Evolutionary conservation across 2,888 invertebrate genomes (phyloP).

Genomic region (Caenorhabditis becei): DNA sequence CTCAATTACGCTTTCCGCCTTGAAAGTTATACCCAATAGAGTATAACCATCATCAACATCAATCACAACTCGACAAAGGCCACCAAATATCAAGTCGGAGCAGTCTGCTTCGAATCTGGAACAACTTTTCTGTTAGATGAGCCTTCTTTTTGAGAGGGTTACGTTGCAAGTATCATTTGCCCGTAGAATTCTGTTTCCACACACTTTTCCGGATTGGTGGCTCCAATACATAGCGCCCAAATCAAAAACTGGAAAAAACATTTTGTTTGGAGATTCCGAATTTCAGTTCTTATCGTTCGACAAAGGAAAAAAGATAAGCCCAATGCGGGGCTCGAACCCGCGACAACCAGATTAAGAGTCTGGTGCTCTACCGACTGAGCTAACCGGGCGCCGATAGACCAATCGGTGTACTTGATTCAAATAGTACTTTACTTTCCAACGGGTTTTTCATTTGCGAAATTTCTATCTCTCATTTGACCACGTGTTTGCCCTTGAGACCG

Average conservation of each 20-base stretch:
- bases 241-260: conserved; percentile 53
- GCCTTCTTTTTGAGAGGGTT: not conserved
- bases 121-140: not conserved
- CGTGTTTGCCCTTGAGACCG: too few relatives aligned
- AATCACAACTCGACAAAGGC: conserved; percentile 59
- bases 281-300: not conserved
- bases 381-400: conserved; percentile 72
- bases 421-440: not conserved
- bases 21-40: conserved; percentile 62
- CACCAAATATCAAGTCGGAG: conserved; percentile 57
- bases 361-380: conserved; percentile 81
- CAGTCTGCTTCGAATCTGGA: conserved; percentile 62
- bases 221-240: conserved; percentile 60
- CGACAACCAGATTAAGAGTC: conserved; percentile 81
- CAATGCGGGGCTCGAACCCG: conserved; percentile 81
- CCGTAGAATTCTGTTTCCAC: conserved; percentile 55
- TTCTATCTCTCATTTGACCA: not conserved
- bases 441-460: not conserved
- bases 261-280: not conserved
- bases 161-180: conserved; percentile 51
- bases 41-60: conserved; percentile 61
- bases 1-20: conserved; percentile 54
- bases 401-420: not conserved
- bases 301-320: conserved; percentile 64
- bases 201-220: conserved; percentile 58